Base-by-base conservation (phyloP, 2,888 invertebrate genomes). In the Dryobota labecula region DNA sequence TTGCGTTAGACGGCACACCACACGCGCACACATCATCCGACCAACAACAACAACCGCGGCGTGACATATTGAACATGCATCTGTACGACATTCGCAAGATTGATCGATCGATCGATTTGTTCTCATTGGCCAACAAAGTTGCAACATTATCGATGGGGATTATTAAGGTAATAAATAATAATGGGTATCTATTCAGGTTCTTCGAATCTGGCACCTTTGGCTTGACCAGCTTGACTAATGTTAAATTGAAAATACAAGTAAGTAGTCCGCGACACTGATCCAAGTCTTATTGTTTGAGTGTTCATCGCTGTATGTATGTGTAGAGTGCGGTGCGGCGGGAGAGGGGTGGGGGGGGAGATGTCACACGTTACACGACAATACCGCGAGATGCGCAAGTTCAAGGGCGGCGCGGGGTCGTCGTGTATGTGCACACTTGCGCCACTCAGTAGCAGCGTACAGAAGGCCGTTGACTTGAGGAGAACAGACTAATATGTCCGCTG, bases 361-460 rank as follows among this genome's bases (percentile, higher is more conserved):
- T 41, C 60, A n/a, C 63, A 45, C 45, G 54, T 56, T 45, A 38
- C n/a, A 58, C 72, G 67, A 84, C 73, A 67, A 71, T 73, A 68
- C 64, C 33, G 45, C 33, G 64, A 78, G 84, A 84, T 84, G 82
- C 57, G 72, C 78, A 84, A 83, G 84, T 84, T 83, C 83, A 83
- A 78, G 84, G 78, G 51, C 62, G 45, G 51, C 38, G 67, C 24
- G 27, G 56, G 58, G 43, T 43, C 38, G 30, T 20, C 13, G 56
- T 45, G 53, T 62, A 43, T n/a, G 57, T 66, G 60, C 60, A 30
- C 77, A 53, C 70, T 2, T 24, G n/a, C 36, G 18, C 11, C 15
- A 2, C 36, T 20, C 51, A 49, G 33, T 54, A n/a, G n/a, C n/a
- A 43, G 11, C 27, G 41, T n/a, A 13, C 54, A 65, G 54, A 54